A percentile compares a stretch with the other conserved stretches of the same genome.
These are phyloP conservation scores for Capromys pilorides DNA, from an alignment of 2,797 vertebrate genomes.

Conservation along the genomic window DNA sequence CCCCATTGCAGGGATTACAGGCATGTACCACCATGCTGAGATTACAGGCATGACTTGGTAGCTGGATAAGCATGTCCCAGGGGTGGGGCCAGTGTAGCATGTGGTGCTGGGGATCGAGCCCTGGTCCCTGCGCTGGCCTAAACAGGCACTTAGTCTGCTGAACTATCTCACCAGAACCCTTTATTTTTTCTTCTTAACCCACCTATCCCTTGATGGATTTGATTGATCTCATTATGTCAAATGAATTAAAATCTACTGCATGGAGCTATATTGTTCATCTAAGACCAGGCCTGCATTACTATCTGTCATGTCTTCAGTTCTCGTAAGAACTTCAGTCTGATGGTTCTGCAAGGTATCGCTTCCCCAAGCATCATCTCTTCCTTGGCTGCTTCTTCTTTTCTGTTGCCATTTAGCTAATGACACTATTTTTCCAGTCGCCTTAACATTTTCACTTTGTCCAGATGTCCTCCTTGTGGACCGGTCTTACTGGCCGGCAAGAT, in stretches of 20 bases:
- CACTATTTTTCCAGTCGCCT: background rate
- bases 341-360: background rate
- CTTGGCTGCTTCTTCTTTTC: background rate
- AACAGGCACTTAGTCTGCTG: no score
- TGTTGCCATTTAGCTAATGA: background rate
- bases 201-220: background rate
- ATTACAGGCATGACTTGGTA: no score
- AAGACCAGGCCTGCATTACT: constrained; percentile 33
- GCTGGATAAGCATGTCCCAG: no score
- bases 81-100: no score
- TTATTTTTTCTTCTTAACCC: background rate
- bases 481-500: background rate
- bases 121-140: no score
- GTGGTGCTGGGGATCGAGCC: no score
- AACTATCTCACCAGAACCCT: no score
- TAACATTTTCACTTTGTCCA: constrained; percentile 25
- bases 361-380: background rate
- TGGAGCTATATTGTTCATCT: background rate
- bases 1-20: no score
- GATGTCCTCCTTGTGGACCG: background rate
- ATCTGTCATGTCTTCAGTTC: background rate
- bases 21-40: no score
- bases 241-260: constrained; percentile 46
- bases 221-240: background rate
- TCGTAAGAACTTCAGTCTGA: background rate